Conservation (phyloP, 2,888 invertebrate genomes). For the Torymus tubicola region DNA sequence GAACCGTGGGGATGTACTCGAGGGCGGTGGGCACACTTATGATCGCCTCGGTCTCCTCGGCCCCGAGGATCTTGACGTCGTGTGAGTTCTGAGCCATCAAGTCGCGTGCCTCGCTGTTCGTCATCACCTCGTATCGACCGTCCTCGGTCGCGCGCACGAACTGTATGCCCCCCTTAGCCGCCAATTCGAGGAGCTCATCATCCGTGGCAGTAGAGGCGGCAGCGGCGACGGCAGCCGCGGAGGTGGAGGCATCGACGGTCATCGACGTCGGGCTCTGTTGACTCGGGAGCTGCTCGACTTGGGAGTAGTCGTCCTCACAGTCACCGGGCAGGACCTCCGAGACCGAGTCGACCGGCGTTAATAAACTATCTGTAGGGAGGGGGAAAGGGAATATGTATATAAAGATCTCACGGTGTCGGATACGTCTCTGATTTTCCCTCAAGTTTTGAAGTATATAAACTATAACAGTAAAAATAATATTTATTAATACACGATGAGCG, state of each 20-base stretch:
- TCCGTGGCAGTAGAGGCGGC: conserved; percentile 61
- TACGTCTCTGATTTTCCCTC: conserved; percentile 35
- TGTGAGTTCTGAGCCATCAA: conserved; percentile 75
- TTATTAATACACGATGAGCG: conserved; percentile 10
- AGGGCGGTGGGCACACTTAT: conserved; percentile 35
- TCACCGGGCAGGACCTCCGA: conserved; percentile 49
- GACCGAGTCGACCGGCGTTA: conserved; percentile 57
- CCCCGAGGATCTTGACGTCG: conserved; percentile 72
- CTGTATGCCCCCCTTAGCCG: conserved; percentile 75
- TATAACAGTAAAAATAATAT: conserved; percentile 52
- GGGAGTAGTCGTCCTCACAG: conserved; percentile 27
- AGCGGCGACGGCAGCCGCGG: conserved; percentile 9
- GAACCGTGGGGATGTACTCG: conserved; percentile 22
- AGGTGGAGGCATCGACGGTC: conserved; percentile 28
- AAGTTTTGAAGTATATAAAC: conserved; percentile 54
- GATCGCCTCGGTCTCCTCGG: conserved; percentile 71
- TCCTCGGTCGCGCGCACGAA: conserved; percentile 75
- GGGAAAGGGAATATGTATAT: conserved; percentile 55
- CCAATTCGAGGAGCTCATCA: conserved; percentile 74
- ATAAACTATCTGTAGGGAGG: conserved; percentile 56
- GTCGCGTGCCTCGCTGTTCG: conserved; percentile 74
- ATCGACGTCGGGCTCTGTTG: not conserved
- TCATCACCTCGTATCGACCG: conserved; percentile 75
- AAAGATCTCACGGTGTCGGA: conserved; percentile 18
- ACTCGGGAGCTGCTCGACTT: not conserved